Evolutionary conservation across 2,113 vertebrate genomes (phyloP), one percentile per base, ranked within the genome.

Genomic region (Podiceps cristatus): DNA sequence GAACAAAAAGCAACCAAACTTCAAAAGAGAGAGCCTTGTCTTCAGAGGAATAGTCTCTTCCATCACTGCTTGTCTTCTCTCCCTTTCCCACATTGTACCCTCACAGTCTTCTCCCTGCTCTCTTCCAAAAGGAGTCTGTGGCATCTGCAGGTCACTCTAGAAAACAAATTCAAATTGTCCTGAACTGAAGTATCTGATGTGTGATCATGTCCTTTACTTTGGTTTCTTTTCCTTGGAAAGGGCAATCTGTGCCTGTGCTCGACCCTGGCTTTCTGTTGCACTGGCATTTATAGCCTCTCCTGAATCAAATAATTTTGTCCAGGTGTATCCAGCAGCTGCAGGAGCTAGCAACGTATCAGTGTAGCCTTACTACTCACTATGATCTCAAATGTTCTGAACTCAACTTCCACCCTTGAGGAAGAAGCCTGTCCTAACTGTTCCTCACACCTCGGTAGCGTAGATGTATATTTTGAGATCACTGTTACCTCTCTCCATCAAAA

Each of bases 201-300:
- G 2, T 44, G 52, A 88, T 56, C 27, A 28, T 8, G 9, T 42
- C 49, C 33, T 85, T 87, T 40, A 47, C 18, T 88, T 90, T 13
- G 15, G 31, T 29, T 7, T 69, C 22, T 79, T 86, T 63, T 71
- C 37, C 69, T 53, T 80, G 37, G 25, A 83, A 86, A 88, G 8
- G 7, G 7, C 3, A 45, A 2, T 44, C 27, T 75, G 3, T 19
- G 88, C 47, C 8, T 52, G 12, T 71, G 28, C 25, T 77, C 0
- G 0, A 23, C 25, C n/a, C 10, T 18, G 22, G 5, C 31, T 80
- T 82, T 78, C 14, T 11, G 60, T 89, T 82, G 19, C 4, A 4
- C 45, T 64, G 37, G 4, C 5, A 35, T 90, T 88, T 58, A 28
- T 66, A 20, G 42, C 66, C 25, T 79, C 19, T 74, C 31, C 18